Conservation (phyloP, 2,797 vertebrate genomes). For the Ceyx erithaca region DNA sequence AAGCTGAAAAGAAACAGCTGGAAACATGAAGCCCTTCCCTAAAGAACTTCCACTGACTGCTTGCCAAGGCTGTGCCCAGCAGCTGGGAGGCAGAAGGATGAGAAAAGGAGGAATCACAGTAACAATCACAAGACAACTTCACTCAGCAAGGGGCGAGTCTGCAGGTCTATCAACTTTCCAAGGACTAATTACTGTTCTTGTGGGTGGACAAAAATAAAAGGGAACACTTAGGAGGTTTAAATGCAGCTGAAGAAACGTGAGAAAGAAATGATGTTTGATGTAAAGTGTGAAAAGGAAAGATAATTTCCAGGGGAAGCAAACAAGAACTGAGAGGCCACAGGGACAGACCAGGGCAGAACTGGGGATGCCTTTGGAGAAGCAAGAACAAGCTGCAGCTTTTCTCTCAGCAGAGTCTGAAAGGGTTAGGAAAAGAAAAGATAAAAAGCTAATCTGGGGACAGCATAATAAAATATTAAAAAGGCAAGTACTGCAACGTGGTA, state of each 20-base stretch:
- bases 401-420: background rate
- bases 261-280: slow-evolving; percentile 10
- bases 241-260: background rate
- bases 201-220: slow-evolving; percentile 21
- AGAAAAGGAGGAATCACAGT: background rate
- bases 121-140: slow-evolving; percentile 32
- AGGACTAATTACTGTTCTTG: slow-evolving; percentile 30
- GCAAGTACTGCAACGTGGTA: slow-evolving; percentile 32
- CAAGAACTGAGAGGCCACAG: slow-evolving; percentile 15
- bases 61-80: background rate
- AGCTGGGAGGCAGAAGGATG: background rate
- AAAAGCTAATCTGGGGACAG: background rate
- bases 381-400: background rate
- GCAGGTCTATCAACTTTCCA: slow-evolving; percentile 29
- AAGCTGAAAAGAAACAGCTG: slow-evolving; percentile 24
- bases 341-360: background rate
- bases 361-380: background rate
- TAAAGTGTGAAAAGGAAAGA: slow-evolving; percentile 22
- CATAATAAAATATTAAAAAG: slow-evolving; percentile 24
- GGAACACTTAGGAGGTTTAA: slow-evolving; percentile 39
- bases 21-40: slow-evolving; percentile 14
- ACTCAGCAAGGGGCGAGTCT: slow-evolving; percentile 7
- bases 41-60: slow-evolving; percentile 1
- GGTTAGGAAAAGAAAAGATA: background rate
- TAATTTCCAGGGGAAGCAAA: slow-evolving; percentile 34